phyloP scores from a whole-genome alignment of 1,140 invertebrate genomes.

The Drosophila rufa region DNA sequence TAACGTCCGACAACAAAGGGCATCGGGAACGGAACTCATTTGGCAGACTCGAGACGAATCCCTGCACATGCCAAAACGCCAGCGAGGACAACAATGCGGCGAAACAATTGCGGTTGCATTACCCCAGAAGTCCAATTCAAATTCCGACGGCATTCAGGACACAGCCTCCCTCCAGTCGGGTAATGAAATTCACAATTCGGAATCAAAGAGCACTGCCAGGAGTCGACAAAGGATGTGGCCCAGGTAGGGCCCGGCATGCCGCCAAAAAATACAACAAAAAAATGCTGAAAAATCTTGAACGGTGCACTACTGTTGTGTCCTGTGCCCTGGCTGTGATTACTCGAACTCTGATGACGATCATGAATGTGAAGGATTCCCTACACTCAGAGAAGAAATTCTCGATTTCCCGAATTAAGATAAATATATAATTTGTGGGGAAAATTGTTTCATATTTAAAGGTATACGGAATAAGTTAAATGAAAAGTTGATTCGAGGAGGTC shows the following conservation, averaged over 20 bases:
- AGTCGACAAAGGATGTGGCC: constrained; percentile 60
- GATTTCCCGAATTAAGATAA: accelerated
- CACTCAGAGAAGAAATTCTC: neutral
- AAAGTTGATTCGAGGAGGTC: neutral
- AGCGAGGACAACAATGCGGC: constrained; percentile 44
- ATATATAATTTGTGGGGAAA: neutral
- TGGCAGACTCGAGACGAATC: constrained; percentile 51
- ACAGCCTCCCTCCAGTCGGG: constrained; percentile 47
- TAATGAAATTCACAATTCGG: constrained; percentile 63
- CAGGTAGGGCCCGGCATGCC: constrained; percentile 67
- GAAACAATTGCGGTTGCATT: constrained; percentile 81
- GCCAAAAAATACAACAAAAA: constrained; percentile 55
- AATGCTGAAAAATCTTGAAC: constrained; percentile 51
- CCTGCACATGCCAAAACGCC: constrained; percentile 78
- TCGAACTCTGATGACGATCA: constrained; percentile 49
- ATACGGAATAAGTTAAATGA: neutral
- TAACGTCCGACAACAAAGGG: constrained; percentile 18
- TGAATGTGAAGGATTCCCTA: constrained; percentile 29
- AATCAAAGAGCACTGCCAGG: constrained; percentile 62
- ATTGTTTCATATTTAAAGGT: neutral
- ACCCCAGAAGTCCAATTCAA: constrained; percentile 50
- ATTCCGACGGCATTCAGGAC: constrained; percentile 23
- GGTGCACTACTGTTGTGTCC: constrained; percentile 70
- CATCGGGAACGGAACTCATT: constrained; percentile 52
- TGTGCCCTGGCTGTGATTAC: constrained; percentile 68